These are phyloP conservation scores for Aphis craccivora DNA, from an alignment of 1,140 invertebrate species.

Conservation along the genomic window DNA sequence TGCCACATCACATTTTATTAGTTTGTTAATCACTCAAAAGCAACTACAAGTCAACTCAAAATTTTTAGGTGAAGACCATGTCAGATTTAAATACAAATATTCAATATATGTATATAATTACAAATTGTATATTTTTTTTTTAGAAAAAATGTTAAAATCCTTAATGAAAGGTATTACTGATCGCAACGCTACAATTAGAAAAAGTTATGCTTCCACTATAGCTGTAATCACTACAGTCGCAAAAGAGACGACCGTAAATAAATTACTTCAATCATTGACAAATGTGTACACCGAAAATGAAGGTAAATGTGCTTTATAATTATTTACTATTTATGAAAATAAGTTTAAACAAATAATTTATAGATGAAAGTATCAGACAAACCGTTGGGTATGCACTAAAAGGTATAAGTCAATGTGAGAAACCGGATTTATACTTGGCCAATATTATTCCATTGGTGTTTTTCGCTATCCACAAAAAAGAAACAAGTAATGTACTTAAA, in stretches of 20 bases:
- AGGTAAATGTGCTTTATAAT: constrained; percentile 57
- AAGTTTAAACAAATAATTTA: constrained; percentile 59
- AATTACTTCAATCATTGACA: constrained; percentile 81
- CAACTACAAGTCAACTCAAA: constrained; percentile 1
- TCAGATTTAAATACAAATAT: not conserved
- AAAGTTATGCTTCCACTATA: constrained; percentile 82
- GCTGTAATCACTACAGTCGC: constrained; percentile 85
- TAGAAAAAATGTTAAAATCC: constrained; percentile 80
- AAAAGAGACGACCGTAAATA: constrained; percentile 87
- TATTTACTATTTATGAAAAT: constrained; percentile 63
- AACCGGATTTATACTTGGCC: constrained; percentile 40
- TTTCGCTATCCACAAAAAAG: constrained; percentile 79
- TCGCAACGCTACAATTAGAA: constrained; percentile 81
- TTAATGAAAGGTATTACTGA: constrained; percentile 83
- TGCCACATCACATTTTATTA: constrained; percentile 84
- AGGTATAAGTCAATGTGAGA: constrained; percentile 55
- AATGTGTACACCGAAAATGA: constrained; percentile 81
- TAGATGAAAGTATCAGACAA: constrained; percentile 74
- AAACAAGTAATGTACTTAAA: constrained; percentile 63
- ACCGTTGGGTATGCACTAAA: constrained; percentile 82
- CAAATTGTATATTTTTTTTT: constrained; percentile 64
- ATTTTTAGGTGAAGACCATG: constrained; percentile 27
- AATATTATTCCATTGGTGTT: constrained; percentile 83
- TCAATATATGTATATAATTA: not conserved
- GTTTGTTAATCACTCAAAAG: constrained; percentile 71